Evolutionary conservation across 53 echinoderm and acorn worm species (phyloP).

Genomic region (Temnopleurus reevesii): DNA sequence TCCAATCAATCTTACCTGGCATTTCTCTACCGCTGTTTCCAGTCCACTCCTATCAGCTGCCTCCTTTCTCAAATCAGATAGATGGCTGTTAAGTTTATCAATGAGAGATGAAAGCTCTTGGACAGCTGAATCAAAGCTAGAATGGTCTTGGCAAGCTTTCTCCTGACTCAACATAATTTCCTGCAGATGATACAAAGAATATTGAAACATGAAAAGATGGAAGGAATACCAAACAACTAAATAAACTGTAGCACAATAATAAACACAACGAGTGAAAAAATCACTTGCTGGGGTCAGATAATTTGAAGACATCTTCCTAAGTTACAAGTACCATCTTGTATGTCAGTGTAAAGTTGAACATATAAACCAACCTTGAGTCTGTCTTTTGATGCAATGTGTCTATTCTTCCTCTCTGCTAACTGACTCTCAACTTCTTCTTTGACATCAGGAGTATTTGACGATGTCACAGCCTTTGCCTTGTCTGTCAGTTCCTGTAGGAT

Average conservation of each 20-base stretch:
- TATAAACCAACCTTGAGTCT: constrained; percentile 80
- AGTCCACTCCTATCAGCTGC: constrained; percentile 25
- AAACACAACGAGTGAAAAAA: too few species aligned
- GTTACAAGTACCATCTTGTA: too few species aligned
- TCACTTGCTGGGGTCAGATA: too few species aligned
- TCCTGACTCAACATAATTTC: constrained; percentile 47
- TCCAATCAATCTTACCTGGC: constrained; percentile 14
- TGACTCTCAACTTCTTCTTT: constrained; percentile 65
- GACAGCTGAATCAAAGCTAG: constrained; percentile 8
- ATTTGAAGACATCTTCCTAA: too few species aligned
- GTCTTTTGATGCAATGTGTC: constrained; percentile 59
- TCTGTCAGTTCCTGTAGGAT: constrained; percentile 52
- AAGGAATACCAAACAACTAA: too few species aligned
- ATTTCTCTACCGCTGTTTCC: constrained; percentile 45
- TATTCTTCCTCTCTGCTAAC: constrained; percentile 40
- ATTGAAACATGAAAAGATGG: too few species aligned
- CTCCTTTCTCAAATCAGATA: not conserved
- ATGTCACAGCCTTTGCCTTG: constrained; percentile 56
- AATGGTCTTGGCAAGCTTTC: constrained; percentile 39
- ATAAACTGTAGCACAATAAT: too few species aligned
- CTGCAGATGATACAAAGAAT: too few species aligned
- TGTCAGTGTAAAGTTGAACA: too few species aligned
- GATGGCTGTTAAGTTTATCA: not conserved
- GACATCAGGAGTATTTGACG: constrained; percentile 64
- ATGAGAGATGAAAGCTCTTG: constrained; percentile 36